Percentiles rank a stretch among this genome's conserved stretches.
Conservation (phyloP, 2,797 vertebrate genomes). For the Calcarius lapponicus region DNA sequence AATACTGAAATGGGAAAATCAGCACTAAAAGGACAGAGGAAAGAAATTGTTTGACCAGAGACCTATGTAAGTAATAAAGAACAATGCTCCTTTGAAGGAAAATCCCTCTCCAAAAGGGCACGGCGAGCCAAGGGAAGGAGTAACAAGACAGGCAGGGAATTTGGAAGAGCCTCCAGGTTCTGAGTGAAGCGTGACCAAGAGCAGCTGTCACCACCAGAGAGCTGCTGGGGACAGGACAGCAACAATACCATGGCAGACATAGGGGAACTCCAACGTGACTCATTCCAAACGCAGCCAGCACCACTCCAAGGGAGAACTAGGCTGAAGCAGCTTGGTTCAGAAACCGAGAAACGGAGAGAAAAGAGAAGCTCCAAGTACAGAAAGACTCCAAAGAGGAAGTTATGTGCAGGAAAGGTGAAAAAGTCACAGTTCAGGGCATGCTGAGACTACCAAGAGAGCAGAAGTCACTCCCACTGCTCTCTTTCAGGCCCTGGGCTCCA, state of each 20-base stretch:
- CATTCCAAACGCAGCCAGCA: background rate
- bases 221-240: background rate
- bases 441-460: background rate
- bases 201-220: background rate
- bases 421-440: background rate
- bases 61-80: background rate
- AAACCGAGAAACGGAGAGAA: background rate
- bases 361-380: background rate
- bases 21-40: background rate
- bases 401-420: background rate
- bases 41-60: background rate
- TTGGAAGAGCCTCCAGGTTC: background rate
- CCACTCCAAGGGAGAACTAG: background rate
- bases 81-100: background rate
- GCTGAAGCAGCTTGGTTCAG: background rate
- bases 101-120: background rate
- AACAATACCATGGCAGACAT: background rate
- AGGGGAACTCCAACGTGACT: background rate
- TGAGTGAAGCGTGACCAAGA: background rate
- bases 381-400: background rate
- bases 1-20: background rate
- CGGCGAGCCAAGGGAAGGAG: background rate
- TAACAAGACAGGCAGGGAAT: background rate
- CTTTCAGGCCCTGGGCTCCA: background rate
- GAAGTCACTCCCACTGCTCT: background rate